Base-by-base conservation (phyloP, 2,888 invertebrate genomes). In the Tenodera sinensis region DNA sequence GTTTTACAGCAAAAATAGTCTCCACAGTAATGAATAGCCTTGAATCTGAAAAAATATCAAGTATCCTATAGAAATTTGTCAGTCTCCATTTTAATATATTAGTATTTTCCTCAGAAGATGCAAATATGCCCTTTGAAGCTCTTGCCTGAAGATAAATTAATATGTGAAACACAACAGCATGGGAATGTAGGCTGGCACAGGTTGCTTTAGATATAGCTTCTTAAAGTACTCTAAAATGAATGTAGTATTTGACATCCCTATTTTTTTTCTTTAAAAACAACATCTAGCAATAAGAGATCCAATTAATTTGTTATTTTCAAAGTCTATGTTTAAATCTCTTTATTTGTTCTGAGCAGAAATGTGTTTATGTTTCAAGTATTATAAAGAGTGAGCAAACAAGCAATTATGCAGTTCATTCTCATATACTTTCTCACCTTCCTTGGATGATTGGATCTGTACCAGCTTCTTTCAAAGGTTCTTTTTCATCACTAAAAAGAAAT, bases 381-480 rank as follows among this genome's bases (percentile, higher is more conserved):
- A 71, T 20, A 71, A 20, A 20, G 2, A 71, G 4, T 71, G 15
- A 71, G 54, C 54, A 71, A 71, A 71, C 20, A 71, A 71, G 54
- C 54, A 20, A 71, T 71, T 71, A 71, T 71, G 54, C 54, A 71
- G 25, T 71, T 71, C 54, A 71, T 71, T 71, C 54, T 71, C 54
- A 71, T 20, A 71, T 20, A 25, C 54, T 7, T 30, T 87, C 87
- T 83, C 30, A 89, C 89, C 89, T 89, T 83, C 84, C 89, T 85
- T 90, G 90, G 28, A 89, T 88, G 20, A 86, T 94, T 90, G 93
- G 93, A 90, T 94, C 94, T 90, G 94, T 95, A 91, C 95, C 95
- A 90, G 96, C 96, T 83, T 93, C 92, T 92, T 95, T 97, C 90
- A 97, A 93, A 0, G 97, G 97, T 92, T 97, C 97, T 93, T 97